These are phyloP conservation scores for Phenganax subtilis DNA, from an alignment of 92 coral and sea anemone species.

Conservation along the genomic window DNA sequence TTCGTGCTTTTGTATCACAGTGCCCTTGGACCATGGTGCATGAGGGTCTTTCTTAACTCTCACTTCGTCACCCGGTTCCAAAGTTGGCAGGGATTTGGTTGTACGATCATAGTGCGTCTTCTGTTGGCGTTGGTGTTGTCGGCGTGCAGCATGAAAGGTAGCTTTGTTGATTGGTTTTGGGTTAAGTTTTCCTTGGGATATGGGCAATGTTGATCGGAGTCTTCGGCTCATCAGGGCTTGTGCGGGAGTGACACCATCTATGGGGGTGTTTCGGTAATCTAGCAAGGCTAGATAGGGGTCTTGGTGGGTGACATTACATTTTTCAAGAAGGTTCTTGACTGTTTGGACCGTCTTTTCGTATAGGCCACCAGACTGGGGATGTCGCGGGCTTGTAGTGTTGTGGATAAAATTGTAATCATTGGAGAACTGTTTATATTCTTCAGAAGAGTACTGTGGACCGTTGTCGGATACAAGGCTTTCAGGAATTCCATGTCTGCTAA, in stretches of 20 bases:
- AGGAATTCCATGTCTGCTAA: constrained; percentile 49
- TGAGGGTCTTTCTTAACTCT: constrained; percentile 38
- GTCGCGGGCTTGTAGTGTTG: constrained; percentile 56
- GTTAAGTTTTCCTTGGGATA: constrained; percentile 1
- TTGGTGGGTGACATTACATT: constrained; percentile 25
- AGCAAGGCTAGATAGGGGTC: constrained; percentile 29
- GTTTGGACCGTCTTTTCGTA: constrained; percentile 44
- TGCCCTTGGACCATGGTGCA: constrained; percentile 38
- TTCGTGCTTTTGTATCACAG: constrained; percentile 22
- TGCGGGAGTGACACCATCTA: constrained; percentile 45
- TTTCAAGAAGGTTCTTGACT: constrained; percentile 29
- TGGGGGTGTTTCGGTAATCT: background rate
- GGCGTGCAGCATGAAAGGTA: constrained; percentile 6
- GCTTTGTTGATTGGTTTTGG: constrained; percentile 25
- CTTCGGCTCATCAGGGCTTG: constrained; percentile 41
- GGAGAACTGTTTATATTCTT: constrained; percentile 40
- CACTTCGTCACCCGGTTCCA: constrained; percentile 21
- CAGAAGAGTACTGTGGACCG: constrained; percentile 45
- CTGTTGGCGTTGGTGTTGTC: constrained; percentile 25
- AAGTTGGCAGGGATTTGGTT: constrained; percentile 20
- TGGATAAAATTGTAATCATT: constrained; percentile 42
- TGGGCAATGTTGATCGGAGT: constrained; percentile 40
- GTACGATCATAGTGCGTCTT: constrained; percentile 20
- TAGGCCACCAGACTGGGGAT: constrained; percentile 21
- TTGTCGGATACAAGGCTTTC: constrained; percentile 47